A percentile compares a stretch with the other conserved stretches of the same genome.
phyloP scores from a whole-genome alignment of 2,888 invertebrate genomes.

The Megamerina dolium region DNA sequence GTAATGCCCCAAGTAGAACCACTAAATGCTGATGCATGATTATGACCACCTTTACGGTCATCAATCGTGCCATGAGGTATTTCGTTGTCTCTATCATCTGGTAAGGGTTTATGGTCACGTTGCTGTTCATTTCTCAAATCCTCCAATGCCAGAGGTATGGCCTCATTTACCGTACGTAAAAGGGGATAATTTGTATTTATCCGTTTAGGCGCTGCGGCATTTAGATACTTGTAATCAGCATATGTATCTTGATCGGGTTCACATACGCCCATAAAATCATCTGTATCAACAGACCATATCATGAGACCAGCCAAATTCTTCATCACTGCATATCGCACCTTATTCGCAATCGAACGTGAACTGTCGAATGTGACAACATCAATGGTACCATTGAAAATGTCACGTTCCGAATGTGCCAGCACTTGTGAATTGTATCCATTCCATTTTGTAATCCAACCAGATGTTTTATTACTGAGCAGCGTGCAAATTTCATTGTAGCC shows the following conservation, averaged over 20 bases:
- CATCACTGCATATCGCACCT: conserved; percentile 63
- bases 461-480: conserved; percentile 55
- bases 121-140: conserved; percentile 51
- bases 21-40: background rate
- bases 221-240: conserved; percentile 47
- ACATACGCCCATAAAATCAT: conserved; percentile 74
- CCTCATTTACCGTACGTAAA: conserved; percentile 66
- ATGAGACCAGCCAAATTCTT: conserved; percentile 69
- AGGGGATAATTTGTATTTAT: conserved; percentile 59
- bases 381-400: conserved; percentile 53
- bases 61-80: conserved; percentile 43
- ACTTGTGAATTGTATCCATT: conserved; percentile 54
- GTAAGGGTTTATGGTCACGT: conserved; percentile 40
- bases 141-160: conserved; percentile 53
- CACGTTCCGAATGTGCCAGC: conserved; percentile 41
- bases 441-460: conserved; percentile 65
- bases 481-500: conserved; percentile 82
- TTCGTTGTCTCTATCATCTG: conserved; percentile 42
- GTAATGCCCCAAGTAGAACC: no score
- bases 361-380: conserved; percentile 73
- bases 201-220: conserved; percentile 25
- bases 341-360: conserved; percentile 64
- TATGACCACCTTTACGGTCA: conserved; percentile 26
- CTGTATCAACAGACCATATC: conserved; percentile 87
- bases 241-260: conserved; percentile 51